Base-by-base conservation (phyloP, 2,888 invertebrate genomes). In the Uloborus plumipes region DNA sequence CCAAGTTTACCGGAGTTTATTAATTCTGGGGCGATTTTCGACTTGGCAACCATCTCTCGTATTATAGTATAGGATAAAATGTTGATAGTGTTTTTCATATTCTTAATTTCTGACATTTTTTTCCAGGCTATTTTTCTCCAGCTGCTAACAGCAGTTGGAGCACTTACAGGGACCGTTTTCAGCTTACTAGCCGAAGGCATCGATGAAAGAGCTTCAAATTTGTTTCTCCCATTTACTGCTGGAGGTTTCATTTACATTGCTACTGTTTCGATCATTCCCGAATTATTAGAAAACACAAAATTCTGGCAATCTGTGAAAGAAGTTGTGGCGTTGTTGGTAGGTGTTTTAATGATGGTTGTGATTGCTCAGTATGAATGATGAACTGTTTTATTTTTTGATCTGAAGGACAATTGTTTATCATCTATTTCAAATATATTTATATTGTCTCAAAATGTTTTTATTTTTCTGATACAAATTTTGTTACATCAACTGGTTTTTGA, bases 241-340 rank as follows among this genome's bases (percentile, higher is more conserved):
- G 98, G 97, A 85, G 98, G 99, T n/a, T 99, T 99, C 89, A 99
- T 99, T 89, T 99, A 99, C 89, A 99, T 99, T 87, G 99, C 99
- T 22, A 96, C 99, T 20, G 99, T 99, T 0, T 98, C 98, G 85
- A 97, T 99, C 26, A 95, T 99, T 88, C 99, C 99, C 13, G 99
- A 99, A 90, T 91, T 99, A 65, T 91, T 99, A 86, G 95, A 95
- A 88, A 96, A 97, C 87, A 92, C 92, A 50, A 95, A 94, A 88
- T 91, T 97, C 74, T 92, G 93, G 88, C 98, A 99, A 88, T 96
- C 96, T 59, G 90, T 98, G 13, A 94, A 95, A 89, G 98, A 99
- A 91, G 94, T 98, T 84, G 87, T 93, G 65, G 97, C 98, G 39
- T 90, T 99, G 86, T 90, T 98, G 59, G 92, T 94, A 78, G 98